phyloP scores from a whole-genome alignment of 2,797 vertebrate genomes.

The Phyllotis vaccarum region DNA sequence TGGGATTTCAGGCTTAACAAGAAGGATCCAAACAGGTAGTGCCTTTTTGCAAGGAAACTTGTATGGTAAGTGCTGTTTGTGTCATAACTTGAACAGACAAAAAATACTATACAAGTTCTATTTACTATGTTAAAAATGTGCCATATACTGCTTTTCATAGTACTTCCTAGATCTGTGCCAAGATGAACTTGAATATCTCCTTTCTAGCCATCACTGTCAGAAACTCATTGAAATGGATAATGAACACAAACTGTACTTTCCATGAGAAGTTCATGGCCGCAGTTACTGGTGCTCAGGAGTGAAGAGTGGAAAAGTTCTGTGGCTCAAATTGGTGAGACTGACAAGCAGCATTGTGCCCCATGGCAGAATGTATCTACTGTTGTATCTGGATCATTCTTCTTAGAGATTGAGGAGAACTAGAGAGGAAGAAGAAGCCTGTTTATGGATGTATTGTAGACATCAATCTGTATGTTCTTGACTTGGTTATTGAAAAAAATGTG shows the following conservation, averaged over 20 bases:
- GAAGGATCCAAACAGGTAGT: slow-evolving; percentile 66
- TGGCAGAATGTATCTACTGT: neutral
- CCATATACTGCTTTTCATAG: neutral
- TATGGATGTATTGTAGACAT: neutral
- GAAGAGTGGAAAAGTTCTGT: neutral
- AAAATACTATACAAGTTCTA: slow-evolving; percentile 73
- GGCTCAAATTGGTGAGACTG: neutral
- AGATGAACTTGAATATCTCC: neutral
- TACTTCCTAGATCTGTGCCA: neutral
- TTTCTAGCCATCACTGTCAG: neutral
- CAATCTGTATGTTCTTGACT: neutral
- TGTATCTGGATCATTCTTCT: neutral
- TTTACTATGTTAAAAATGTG: slow-evolving; percentile 66
- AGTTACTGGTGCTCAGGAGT: neutral
- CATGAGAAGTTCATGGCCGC: neutral
- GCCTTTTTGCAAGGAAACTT: slow-evolving; percentile 75
- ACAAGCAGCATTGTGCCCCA: neutral
- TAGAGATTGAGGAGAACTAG: neutral
- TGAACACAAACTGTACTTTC: neutral
- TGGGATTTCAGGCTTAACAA: slow-evolving; percentile 76
- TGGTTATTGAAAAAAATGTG: neutral
- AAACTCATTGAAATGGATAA: neutral
- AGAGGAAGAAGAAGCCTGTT: neutral
- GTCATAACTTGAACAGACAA: slow-evolving; percentile 75
- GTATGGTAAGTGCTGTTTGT: slow-evolving; percentile 75